phyloP scores from a whole-genome alignment of 2,113 vertebrate genomes.

The Urocitellus parryii region DNA sequence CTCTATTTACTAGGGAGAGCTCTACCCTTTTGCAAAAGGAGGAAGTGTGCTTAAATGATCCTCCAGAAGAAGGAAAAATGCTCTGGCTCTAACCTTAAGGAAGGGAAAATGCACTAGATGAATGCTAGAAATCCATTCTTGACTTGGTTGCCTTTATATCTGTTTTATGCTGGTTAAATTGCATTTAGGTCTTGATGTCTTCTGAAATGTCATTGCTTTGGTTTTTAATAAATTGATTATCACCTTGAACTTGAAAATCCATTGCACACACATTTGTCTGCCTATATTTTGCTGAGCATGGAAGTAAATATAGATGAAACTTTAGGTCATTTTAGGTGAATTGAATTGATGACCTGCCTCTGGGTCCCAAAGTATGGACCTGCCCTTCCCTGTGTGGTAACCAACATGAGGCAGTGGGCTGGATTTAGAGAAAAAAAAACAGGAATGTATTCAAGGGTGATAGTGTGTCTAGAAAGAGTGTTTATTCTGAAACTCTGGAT shows the following conservation, averaged over 20 bases:
- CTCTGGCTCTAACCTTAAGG: not conserved
- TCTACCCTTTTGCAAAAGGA: not conserved
- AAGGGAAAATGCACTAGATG: not conserved
- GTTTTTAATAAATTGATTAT: not conserved
- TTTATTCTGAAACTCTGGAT: not conserved
- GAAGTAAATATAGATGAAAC: not conserved
- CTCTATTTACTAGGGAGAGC: conserved; percentile 12
- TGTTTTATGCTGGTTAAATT: conserved; percentile 56
- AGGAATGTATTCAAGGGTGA: not conserved
- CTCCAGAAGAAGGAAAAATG: conserved; percentile 19
- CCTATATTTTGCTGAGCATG: not conserved
- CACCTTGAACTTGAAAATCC: conserved; percentile 44
- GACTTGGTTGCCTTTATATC: not conserved
- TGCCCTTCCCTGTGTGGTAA: not conserved
- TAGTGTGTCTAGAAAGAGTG: not conserved
- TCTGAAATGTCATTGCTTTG: conserved; percentile 25
- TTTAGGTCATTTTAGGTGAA: not conserved
- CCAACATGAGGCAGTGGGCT: not conserved
- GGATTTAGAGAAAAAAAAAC: not conserved
- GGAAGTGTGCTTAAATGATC: conserved; percentile 16
- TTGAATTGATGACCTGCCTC: not conserved
- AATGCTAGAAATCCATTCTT: conserved; percentile 28
- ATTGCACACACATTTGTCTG: not conserved
- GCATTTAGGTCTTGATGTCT: not conserved
- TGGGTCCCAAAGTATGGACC: not conserved